Evolutionary conservation across 2,888 invertebrate species (phyloP).

Genomic region (Sminthurinus aureus): DNA sequence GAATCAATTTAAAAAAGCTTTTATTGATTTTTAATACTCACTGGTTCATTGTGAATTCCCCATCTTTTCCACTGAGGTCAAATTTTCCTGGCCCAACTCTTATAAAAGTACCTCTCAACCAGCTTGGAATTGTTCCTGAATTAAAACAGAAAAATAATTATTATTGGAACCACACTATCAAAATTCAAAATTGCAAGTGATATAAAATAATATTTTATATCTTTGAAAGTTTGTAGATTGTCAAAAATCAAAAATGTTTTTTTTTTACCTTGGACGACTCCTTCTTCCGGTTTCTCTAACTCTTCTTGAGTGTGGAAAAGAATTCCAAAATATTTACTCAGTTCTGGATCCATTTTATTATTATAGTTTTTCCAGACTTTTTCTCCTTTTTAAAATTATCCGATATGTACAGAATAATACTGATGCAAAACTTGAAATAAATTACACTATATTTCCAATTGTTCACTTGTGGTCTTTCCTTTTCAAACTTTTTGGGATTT

Average conservation of each 20-base stretch:
- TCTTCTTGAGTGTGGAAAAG: constrained; percentile 23
- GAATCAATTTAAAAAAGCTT: too few relatives aligned
- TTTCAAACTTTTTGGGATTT: not conserved
- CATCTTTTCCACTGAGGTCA: constrained; percentile 60
- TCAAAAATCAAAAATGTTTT: not conserved
- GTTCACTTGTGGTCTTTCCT: not conserved
- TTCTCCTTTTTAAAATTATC: not conserved
- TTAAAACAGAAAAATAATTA: not conserved
- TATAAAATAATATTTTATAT: not conserved
- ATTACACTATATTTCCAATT: not conserved
- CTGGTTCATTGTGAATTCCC: constrained; percentile 64
- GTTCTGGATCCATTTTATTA: not conserved
- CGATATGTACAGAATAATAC: too few relatives aligned
- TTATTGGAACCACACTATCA: too few relatives aligned
- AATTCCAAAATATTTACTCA: constrained; percentile 20
- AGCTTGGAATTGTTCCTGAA: constrained; percentile 16
- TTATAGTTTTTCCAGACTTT: not conserved
- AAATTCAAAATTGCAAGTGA: too few relatives aligned
- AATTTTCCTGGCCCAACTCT: constrained; percentile 65
- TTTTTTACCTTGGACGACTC: constrained; percentile 22
- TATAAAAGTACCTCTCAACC: constrained; percentile 26
- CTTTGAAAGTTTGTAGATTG: not conserved
- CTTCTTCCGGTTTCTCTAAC: constrained; percentile 34
- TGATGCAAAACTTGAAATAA: not conserved
- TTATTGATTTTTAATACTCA: too few relatives aligned